Conservation (phyloP, 2,113 vertebrate species). For the Eudorcas thomsonii region DNA sequence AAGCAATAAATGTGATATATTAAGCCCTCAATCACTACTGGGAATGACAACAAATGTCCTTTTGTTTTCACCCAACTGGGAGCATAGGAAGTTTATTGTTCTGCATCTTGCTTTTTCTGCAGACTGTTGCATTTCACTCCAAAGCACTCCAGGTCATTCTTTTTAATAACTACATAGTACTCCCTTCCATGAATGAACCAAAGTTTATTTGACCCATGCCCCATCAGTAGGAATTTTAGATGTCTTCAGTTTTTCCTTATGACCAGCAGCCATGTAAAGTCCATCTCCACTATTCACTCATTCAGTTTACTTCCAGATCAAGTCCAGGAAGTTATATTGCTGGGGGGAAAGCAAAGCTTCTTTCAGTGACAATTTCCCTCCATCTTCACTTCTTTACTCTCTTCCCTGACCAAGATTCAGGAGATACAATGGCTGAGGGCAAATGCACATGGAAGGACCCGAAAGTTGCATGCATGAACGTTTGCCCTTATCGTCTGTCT, state of each 20-base stretch:
- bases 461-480: conserved; percentile 47
- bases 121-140: background rate
- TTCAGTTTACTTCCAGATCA: background rate
- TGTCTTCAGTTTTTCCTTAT: background rate
- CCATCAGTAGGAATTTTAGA: background rate
- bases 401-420: conserved; percentile 56
- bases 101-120: background rate
- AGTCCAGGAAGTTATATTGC: background rate
- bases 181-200: background rate
- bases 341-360: background rate
- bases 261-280: background rate
- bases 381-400: background rate
- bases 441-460: background rate
- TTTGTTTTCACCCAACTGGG: background rate
- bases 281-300: background rate
- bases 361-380: background rate
- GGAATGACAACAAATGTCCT: too few relatives aligned
- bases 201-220: background rate
- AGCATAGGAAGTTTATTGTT: background rate
- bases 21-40: background rate
- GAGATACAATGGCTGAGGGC: conserved; percentile 39
- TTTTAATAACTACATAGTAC: background rate
- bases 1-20: background rate
- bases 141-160: background rate
- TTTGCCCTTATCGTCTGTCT: background rate